phyloP scores from a whole-genome alignment of 2,888 invertebrate species.

The Aleiodes testaceus region DNA sequence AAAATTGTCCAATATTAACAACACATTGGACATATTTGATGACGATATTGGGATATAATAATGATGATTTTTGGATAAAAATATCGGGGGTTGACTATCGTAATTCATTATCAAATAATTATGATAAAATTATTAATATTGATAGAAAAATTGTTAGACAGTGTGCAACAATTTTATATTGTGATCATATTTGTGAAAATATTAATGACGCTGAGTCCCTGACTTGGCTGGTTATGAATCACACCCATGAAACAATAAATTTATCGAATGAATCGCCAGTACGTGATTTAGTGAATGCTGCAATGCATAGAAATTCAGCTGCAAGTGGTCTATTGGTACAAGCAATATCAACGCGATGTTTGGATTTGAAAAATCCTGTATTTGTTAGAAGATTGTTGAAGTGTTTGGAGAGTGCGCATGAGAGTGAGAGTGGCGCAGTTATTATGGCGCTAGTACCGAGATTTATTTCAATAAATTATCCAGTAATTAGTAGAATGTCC shows the following conservation, averaged over 20 bases:
- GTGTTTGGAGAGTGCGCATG: constrained; percentile 81
- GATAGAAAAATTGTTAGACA: constrained; percentile 80
- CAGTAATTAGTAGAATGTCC: constrained; percentile 80
- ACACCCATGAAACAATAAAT: constrained; percentile 80
- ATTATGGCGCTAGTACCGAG: constrained; percentile 78
- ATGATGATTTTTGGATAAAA: constrained; percentile 82
- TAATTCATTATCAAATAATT: not conserved
- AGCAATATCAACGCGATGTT: constrained; percentile 80
- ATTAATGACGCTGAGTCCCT: constrained; percentile 82
- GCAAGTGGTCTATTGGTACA: constrained; percentile 83
- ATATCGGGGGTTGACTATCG: constrained; percentile 71
- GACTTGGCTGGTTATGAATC: constrained; percentile 84
- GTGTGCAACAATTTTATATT: constrained; percentile 82
- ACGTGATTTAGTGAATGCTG: constrained; percentile 76
- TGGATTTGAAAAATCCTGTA: constrained; percentile 76
- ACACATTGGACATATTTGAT: constrained; percentile 87
- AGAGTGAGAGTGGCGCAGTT: constrained; percentile 82
- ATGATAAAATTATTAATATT: constrained; percentile 64
- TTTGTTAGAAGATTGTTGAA: constrained; percentile 81
- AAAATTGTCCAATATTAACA: constrained; percentile 79
- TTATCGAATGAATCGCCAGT: constrained; percentile 81
- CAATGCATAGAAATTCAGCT: constrained; percentile 78
- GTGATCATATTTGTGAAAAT: constrained; percentile 85
- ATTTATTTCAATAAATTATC: constrained; percentile 80
- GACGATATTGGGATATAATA: constrained; percentile 82